Conservation (phyloP, 2,113 vertebrate species). For the Guaruba guarouba region DNA sequence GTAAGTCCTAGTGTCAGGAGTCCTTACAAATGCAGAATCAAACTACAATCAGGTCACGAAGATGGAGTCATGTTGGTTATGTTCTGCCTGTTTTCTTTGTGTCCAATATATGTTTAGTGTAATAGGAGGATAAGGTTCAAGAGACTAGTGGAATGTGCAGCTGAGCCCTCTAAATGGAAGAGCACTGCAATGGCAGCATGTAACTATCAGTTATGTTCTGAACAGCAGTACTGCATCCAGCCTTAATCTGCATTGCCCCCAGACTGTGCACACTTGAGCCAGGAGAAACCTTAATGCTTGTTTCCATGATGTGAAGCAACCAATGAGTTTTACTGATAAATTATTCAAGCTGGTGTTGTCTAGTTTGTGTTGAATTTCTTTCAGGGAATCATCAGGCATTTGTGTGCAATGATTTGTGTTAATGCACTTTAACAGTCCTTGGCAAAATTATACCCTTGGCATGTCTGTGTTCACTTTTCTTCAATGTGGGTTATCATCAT, state of each 20-base stretch:
- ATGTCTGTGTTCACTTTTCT: not conserved
- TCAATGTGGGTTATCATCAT: not conserved
- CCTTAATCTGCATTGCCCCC: not conserved
- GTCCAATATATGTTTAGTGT: not conserved
- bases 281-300: not conserved
- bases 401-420: not conserved
- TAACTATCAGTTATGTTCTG: not conserved
- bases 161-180: not conserved
- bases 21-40: not conserved
- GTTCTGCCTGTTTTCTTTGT: not conserved
- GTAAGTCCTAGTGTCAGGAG: not conserved
- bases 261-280: not conserved
- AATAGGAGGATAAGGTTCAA: not conserved
- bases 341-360: not conserved
- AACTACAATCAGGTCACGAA: not conserved
- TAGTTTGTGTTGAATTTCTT: not conserved
- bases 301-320: not conserved
- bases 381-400: not conserved
- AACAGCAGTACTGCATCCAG: rapidly evolving
- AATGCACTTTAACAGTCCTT: not conserved
- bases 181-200: not conserved
- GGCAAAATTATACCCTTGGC: not conserved
- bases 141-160: not conserved
- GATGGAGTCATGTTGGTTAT: not conserved
- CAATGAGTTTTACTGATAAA: not conserved